Percentiles rank a stretch among this genome's conserved stretches.
phyloP scores from a whole-genome alignment of 2,797 vertebrate genomes.

The Leuciscus waleckii region DNA sequence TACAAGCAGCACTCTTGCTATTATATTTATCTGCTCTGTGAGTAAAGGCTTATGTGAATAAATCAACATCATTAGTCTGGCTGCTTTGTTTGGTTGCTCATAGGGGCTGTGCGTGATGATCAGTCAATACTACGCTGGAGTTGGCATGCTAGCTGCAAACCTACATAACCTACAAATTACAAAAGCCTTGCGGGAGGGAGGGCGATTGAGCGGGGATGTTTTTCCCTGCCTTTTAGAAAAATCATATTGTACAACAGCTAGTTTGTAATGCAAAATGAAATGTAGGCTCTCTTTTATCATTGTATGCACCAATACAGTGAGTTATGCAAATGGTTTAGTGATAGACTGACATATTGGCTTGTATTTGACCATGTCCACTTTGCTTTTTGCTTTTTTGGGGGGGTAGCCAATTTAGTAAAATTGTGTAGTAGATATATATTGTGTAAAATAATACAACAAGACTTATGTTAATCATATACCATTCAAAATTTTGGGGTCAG shows the following conservation, averaged over 20 bases:
- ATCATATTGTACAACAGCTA: slow-evolving; percentile 5
- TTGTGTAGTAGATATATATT: not conserved
- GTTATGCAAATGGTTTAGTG: not conserved
- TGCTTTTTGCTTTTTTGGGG: too few species aligned
- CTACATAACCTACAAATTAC: slow-evolving; percentile 37
- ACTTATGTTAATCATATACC: too few species aligned
- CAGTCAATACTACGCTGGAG: slow-evolving; percentile 40
- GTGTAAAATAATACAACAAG: not conserved
- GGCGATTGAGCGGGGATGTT: slow-evolving; percentile 3
- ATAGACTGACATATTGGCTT: not conserved
- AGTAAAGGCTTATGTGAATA: slow-evolving; percentile 55
- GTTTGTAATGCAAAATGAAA: slow-evolving; percentile 5
- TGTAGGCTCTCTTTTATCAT: not conserved
- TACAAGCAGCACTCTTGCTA: slow-evolving; percentile 21
- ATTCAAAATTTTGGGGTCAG: not conserved
- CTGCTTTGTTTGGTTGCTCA: slow-evolving; percentile 57
- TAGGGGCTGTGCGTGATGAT: slow-evolving; percentile 43
- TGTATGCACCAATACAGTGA: not conserved
- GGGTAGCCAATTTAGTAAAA: not conserved
- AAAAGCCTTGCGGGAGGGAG: slow-evolving; percentile 38
- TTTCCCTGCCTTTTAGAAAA: slow-evolving; percentile 42
- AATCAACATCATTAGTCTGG: slow-evolving; percentile 60
- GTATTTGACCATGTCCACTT: not conserved
- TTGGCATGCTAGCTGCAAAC: slow-evolving; percentile 30
- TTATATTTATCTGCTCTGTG: slow-evolving; percentile 40